Percentiles rank a stretch among this genome's conserved stretches.
Conservation (phyloP, 2,888 invertebrate species). For the Harpalus rubripes region DNA sequence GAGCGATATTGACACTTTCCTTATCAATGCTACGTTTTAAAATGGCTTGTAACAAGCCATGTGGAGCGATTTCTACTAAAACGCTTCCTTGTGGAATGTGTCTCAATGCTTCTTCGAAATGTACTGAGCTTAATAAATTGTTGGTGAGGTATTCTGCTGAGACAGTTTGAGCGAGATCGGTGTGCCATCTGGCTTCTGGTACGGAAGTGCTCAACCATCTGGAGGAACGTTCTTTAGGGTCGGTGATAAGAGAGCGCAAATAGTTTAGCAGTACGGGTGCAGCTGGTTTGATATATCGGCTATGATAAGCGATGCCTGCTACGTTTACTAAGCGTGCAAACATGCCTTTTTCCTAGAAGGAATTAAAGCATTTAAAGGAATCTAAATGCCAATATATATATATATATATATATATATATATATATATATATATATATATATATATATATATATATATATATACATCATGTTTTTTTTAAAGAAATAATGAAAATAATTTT, state of each 20-base stretch:
- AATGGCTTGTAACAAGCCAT: slow-evolving; percentile 92
- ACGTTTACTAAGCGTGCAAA: slow-evolving; percentile 92
- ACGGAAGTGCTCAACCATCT: slow-evolving; percentile 85
- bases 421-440: no score
- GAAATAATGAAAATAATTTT: background rate
- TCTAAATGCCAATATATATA: no score
- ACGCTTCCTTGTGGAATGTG: slow-evolving; percentile 91
- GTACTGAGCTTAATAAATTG: slow-evolving; percentile 84
- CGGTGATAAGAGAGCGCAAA: slow-evolving; percentile 75
- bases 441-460: no score
- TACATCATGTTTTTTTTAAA: background rate
- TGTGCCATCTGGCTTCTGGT: slow-evolving; percentile 81
- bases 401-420: no score
- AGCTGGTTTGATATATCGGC: slow-evolving; percentile 84
- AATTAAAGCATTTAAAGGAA: no score
- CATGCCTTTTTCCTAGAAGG: slow-evolving; percentile 82
- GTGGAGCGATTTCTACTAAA: slow-evolving; percentile 93
- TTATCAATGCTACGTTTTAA: slow-evolving; percentile 86
- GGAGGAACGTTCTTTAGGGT: slow-evolving; percentile 79
- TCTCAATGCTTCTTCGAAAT: slow-evolving; percentile 90
- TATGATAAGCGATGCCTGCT: slow-evolving; percentile 94
- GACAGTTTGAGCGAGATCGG: slow-evolving; percentile 79
- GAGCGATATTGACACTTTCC: slow-evolving; percentile 85
- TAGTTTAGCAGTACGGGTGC: slow-evolving; percentile 77
- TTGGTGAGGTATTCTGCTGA: slow-evolving; percentile 85